Conservation (phyloP, 1,140 invertebrate genomes). For the Pantala flavescens region DNA sequence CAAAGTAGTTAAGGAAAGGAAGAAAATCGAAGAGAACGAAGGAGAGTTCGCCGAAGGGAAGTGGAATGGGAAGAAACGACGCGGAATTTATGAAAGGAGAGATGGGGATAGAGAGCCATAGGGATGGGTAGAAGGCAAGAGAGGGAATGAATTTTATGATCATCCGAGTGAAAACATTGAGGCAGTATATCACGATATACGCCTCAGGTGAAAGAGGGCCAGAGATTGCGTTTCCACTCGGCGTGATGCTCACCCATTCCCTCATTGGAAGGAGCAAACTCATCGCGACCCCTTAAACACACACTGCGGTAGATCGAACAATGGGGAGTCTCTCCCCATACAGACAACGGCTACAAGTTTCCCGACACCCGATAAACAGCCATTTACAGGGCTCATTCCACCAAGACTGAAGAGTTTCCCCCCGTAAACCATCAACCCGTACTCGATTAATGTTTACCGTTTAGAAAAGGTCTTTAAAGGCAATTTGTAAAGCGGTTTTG, state of each 20-base stretch:
- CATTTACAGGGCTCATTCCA: not conserved
- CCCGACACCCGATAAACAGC: not conserved
- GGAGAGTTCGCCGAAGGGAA: too few species aligned
- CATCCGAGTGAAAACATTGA: not conserved
- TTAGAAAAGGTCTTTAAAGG: slow-evolving; percentile 7
- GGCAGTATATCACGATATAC: too few species aligned
- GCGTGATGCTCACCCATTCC: too few species aligned
- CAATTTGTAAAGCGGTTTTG: slow-evolving; percentile 9
- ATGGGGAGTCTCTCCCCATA: not conserved
- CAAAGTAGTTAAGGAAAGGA: too few species aligned
- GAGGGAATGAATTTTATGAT: not conserved
- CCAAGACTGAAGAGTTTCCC: not conserved
- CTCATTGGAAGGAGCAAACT: too few species aligned
- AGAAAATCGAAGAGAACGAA: too few species aligned
- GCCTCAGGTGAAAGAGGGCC: too few species aligned
- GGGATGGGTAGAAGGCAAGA: not conserved
- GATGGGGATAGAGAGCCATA: not conserved
- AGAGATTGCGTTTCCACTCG: too few species aligned
- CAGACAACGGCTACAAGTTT: not conserved
- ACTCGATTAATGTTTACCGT: slow-evolving; percentile 1
- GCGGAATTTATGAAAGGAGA: not conserved
- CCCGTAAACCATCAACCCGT: not conserved
- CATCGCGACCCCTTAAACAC: too few species aligned
- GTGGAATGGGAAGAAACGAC: too few species aligned
- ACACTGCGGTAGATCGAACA: too few species aligned